Evolutionary conservation across 1,140 invertebrate genomes (phyloP).

Genomic region (Aphelinus atriplicis): DNA sequence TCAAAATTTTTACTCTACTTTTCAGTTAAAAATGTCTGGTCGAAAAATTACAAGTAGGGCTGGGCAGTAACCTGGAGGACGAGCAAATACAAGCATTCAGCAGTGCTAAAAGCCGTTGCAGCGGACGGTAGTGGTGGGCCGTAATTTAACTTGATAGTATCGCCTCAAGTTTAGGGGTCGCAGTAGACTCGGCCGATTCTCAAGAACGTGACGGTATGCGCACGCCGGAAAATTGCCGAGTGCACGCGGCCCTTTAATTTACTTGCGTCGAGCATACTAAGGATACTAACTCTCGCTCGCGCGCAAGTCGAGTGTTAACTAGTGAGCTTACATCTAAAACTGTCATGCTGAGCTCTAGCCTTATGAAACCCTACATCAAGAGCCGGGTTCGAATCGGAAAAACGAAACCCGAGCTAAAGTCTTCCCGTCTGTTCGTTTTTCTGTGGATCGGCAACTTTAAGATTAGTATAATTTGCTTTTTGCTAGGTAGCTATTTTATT

Average conservation of each 20-base stretch:
- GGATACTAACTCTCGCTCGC: slow-evolving; percentile 45
- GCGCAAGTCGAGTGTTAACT: slow-evolving; percentile 41
- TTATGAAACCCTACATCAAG: slow-evolving; percentile 43
- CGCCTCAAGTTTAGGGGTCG: slow-evolving; percentile 1
- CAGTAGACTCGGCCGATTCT: not conserved
- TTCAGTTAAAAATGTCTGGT: too few species aligned
- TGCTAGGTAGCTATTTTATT: too few species aligned
- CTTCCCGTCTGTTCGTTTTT: too few species aligned
- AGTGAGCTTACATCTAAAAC: slow-evolving; percentile 41
- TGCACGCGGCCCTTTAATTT: slow-evolving; percentile 50
- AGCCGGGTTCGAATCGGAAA: too few species aligned
- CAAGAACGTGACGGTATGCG: slow-evolving; percentile 44
- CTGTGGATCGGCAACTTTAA: too few species aligned
- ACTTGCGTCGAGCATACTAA: slow-evolving; percentile 51
- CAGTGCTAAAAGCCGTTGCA: not conserved
- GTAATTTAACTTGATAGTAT: slow-evolving; percentile 32
- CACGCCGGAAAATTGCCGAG: slow-evolving; percentile 39
- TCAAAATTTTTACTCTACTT: too few species aligned
- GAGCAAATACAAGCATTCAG: too few species aligned
- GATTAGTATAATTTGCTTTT: too few species aligned
- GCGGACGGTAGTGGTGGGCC: not conserved
- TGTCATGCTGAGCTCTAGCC: slow-evolving; percentile 3
- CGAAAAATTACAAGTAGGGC: too few species aligned
- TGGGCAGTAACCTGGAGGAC: too few species aligned
- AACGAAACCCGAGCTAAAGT: too few species aligned